Percentiles rank a stretch among this genome's conserved stretches.
Evolutionary conservation across 2,113 vertebrate genomes (phyloP).

Genomic region (Oxyruncus cristatus): DNA sequence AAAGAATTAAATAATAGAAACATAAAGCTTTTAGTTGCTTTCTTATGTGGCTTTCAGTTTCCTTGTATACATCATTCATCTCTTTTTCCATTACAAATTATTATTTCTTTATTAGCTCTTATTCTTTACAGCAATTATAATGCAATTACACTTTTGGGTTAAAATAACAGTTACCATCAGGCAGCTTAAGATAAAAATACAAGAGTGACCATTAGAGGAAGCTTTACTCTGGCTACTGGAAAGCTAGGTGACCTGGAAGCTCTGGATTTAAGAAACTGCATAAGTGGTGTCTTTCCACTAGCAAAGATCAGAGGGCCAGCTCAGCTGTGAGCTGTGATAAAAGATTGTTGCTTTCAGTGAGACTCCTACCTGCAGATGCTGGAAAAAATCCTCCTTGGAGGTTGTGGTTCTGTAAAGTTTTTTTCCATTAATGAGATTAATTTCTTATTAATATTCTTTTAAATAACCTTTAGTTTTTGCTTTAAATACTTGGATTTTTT

Average conservation of each 20-base stretch:
- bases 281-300: neutral
- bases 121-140: neutral
- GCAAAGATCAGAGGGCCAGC: neutral
- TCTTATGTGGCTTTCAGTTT: neutral
- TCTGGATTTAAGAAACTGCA: neutral
- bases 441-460: neutral
- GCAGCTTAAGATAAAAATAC: neutral
- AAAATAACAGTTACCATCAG: neutral
- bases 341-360: neutral
- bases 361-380: neutral
- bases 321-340: neutral
- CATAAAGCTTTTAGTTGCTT: neutral
- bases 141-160: neutral
- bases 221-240: neutral
- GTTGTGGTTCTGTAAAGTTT: neutral
- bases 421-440: neutral
- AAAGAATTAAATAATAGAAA: neutral
- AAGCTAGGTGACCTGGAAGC: neutral
- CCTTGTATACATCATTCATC: neutral
- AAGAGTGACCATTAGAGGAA: neutral
- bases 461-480: neutral
- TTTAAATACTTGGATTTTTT: rapidly evolving
- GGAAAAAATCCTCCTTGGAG: neutral
- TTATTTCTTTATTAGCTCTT: neutral
- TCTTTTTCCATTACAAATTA: neutral